Percentiles rank a stretch among this genome's conserved stretches.
Conservation (phyloP, 2,797 vertebrate genomes). For the Natrix natrix region DNA sequence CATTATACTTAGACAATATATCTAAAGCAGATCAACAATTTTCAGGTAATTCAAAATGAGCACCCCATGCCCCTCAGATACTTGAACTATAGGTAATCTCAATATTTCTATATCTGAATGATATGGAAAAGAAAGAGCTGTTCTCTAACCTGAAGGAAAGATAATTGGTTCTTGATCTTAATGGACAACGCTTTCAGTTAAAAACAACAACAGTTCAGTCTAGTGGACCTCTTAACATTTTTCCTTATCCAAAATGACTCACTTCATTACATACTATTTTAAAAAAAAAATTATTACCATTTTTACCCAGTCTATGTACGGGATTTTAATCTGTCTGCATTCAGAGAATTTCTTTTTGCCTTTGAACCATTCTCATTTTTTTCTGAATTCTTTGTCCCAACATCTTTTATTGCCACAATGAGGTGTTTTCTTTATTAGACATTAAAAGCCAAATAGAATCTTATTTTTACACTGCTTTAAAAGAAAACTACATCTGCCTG, state of each 20-base stretch:
- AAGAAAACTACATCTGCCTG: background rate
- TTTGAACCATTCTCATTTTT: background rate
- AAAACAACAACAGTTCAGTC: background rate
- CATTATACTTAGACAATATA: background rate
- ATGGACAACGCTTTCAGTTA: background rate
- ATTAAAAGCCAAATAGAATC: background rate
- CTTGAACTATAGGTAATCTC: background rate
- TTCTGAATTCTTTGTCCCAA: background rate
- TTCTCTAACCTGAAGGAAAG: background rate
- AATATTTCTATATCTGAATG: background rate
- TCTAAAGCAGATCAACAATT: background rate
- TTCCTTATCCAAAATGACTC: background rate
- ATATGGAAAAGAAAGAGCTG: background rate
- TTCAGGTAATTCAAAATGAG: background rate
- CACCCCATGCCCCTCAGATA: background rate
- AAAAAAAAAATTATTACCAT: background rate
- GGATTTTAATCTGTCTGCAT: background rate
- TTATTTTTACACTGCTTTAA: background rate
- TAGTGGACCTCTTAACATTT: background rate
- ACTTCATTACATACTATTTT: background rate
- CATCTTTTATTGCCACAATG: background rate
- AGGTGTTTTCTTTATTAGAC: background rate
- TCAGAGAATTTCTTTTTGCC: background rate
- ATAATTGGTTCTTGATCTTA: background rate
- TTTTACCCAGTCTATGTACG: background rate